phyloP scores from a whole-genome alignment of 2,113 vertebrate genomes.

The Corydoras sp. region DNA sequence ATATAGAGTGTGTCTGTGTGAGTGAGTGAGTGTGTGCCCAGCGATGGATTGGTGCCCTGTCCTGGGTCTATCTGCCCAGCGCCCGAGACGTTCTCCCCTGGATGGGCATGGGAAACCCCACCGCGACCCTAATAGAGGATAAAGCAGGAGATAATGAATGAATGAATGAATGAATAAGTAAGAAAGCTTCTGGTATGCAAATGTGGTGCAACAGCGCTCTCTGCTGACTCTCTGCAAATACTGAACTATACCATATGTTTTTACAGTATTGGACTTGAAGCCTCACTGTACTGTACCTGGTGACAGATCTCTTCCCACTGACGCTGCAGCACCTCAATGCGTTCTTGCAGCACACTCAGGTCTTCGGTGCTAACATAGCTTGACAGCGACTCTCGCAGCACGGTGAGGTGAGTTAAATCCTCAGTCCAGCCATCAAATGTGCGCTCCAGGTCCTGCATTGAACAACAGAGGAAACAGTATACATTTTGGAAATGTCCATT shows the following conservation, averaged over 20 bases:
- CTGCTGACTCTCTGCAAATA: slow-evolving; percentile 2
- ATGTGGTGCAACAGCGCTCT: slow-evolving; percentile 28
- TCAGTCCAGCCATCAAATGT: slow-evolving; percentile 83
- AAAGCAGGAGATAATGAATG: too few relatives aligned
- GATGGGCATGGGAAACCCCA: too few relatives aligned
- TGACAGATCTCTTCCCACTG: slow-evolving; percentile 94
- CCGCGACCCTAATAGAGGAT: too few relatives aligned
- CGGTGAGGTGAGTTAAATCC: slow-evolving; percentile 75
- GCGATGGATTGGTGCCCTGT: too few relatives aligned
- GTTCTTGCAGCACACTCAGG: slow-evolving; percentile 81
- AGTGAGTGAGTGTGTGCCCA: too few relatives aligned
- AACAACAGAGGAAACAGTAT: not conserved
- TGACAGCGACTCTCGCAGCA: slow-evolving; percentile 76
- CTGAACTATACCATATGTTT: not conserved
- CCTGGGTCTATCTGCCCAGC: too few relatives aligned
- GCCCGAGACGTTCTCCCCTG: too few relatives aligned
- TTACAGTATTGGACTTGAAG: slow-evolving; percentile 14
- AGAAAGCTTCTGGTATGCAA: not conserved
- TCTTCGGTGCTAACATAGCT: slow-evolving; percentile 79
- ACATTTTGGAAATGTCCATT: not conserved
- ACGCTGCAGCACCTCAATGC: slow-evolving; percentile 86
- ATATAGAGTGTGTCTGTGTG: too few relatives aligned
- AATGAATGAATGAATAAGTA: too few relatives aligned
- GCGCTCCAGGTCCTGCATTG: slow-evolving; percentile 79
- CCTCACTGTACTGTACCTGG: slow-evolving; percentile 68